phyloP scores from a whole-genome alignment of 2,797 vertebrate species.

The Coccyzus lansbergi region DNA sequence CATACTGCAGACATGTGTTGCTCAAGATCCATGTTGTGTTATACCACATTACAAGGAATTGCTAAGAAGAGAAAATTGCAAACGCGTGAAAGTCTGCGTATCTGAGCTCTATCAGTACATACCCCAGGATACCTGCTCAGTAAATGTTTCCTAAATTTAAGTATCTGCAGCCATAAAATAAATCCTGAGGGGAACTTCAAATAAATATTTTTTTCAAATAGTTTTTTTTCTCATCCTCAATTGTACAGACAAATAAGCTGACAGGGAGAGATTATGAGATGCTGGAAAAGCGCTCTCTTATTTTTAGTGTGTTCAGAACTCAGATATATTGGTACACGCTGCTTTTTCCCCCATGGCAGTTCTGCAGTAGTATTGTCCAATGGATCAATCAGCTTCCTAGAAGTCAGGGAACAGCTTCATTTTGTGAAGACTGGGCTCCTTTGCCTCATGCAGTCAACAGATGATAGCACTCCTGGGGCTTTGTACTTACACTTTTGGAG shows the following conservation, averaged over 20 bases:
- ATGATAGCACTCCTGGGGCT: not conserved
- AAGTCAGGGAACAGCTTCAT: not conserved
- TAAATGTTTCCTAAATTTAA: not conserved
- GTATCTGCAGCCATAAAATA: not conserved
- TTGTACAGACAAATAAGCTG: not conserved
- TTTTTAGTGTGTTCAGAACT: not conserved
- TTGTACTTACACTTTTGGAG: not conserved
- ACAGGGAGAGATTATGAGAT: not conserved
- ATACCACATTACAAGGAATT: not conserved
- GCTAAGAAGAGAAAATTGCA: not conserved
- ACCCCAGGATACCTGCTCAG: not conserved
- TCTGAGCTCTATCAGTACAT: not conserved
- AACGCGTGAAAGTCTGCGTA: not conserved
- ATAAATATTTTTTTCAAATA: not conserved
- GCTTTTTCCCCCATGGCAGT: not conserved
- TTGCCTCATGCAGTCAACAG: not conserved
- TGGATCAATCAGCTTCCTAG: not conserved
- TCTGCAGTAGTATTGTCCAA: not conserved
- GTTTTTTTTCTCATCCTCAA: not conserved
- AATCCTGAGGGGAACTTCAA: not conserved
- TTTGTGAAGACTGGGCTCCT: not conserved
- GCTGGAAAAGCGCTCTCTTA: fast-evolving
- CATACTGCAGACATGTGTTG: not conserved
- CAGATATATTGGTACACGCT: not conserved
- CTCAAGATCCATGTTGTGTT: not conserved